Evolutionary conservation across 2,797 vertebrate genomes (phyloP).

Genomic region (Danio tinwini): DNA sequence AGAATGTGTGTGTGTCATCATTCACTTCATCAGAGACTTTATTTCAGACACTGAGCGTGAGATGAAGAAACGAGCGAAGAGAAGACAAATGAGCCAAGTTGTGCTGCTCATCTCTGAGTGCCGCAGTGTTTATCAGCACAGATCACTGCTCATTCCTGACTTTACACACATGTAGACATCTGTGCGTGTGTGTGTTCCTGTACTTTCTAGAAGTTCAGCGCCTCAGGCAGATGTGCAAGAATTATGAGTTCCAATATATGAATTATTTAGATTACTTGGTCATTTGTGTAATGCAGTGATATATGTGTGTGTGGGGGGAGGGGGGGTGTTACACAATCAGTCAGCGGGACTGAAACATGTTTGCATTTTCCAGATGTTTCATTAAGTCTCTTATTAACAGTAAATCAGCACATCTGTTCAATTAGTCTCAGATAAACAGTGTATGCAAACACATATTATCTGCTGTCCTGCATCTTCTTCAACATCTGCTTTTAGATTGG

Average conservation of each 20-base stretch:
- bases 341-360: conserved; percentile 17
- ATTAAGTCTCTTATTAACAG: conserved; percentile 19
- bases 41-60: neutral
- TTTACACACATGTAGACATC: neutral
- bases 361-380: conserved; percentile 42
- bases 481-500: conserved; percentile 4
- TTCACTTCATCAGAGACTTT: conserved; percentile 17
- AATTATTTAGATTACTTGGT: conserved; percentile 23
- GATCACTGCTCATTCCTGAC: conserved; percentile 12
- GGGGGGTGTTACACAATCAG: neutral
- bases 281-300: neutral
- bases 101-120: neutral
- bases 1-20: neutral
- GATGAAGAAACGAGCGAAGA: neutral
- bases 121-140: conserved; percentile 2
- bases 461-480: neutral
- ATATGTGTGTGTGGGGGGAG: neutral
- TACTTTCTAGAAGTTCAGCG: neutral
- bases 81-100: conserved; percentile 9
- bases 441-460: neutral
- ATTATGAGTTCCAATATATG: conserved; percentile 8
- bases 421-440: conserved; percentile 11
- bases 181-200: neutral
- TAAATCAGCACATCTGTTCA: conserved; percentile 42
- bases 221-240: neutral